phyloP scores from a whole-genome alignment of 2,797 vertebrate genomes.

The Acropternis orthonyx region DNA sequence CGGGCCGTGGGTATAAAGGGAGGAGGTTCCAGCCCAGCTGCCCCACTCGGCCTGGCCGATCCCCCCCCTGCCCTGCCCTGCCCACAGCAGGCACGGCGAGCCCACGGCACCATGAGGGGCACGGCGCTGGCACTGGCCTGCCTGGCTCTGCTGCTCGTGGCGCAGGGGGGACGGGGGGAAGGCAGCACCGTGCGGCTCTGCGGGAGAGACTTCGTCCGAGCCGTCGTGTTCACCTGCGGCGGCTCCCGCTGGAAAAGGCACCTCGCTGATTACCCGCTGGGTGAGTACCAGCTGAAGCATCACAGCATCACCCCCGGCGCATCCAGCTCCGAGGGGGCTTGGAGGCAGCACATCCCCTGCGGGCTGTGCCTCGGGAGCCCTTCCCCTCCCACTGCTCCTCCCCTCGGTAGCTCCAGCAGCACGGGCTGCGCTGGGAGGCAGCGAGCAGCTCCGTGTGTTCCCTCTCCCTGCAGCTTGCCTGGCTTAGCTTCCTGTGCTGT shows the following conservation, averaged over 20 bases:
- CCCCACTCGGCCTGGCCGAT: background rate
- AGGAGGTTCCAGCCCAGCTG: background rate
- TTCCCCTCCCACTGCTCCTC: background rate
- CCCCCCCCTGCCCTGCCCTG: background rate
- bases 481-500: fast-evolving
- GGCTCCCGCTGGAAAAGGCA: slow-evolving; percentile 68
- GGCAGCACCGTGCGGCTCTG: slow-evolving; percentile 61
- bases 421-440: fast-evolving
- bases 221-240: slow-evolving; percentile 68
- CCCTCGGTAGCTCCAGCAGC: background rate
- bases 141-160: background rate
- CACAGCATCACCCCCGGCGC: background rate
- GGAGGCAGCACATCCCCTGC: background rate
- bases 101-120: slow-evolving; percentile 43
- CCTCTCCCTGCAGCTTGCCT: background rate
- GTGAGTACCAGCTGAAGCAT: background rate
- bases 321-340: fast-evolving
- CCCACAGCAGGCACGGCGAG: background rate
- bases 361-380: too few species aligned
- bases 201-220: slow-evolving; percentile 66
- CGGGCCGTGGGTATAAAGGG: slow-evolving; percentile 42
- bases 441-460: fast-evolving
- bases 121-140: background rate
- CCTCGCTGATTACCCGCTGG: background rate
- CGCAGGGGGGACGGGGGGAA: background rate